These are phyloP conservation scores for Athene noctua DNA, from an alignment of 2,113 vertebrate species.

Conservation along the genomic window DNA sequence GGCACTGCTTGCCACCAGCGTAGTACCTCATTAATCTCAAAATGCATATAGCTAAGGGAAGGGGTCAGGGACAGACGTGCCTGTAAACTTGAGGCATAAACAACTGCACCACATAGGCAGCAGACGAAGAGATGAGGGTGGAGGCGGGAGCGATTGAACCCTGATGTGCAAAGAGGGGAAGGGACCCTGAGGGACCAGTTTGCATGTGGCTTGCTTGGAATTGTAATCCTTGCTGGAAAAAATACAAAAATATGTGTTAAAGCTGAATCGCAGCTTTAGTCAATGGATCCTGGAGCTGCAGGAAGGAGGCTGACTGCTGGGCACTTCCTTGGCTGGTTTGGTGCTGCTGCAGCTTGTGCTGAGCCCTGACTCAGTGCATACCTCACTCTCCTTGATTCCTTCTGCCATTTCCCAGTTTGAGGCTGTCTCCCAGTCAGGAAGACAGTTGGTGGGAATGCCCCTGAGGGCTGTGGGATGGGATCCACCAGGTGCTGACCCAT, in stretches of 20 bases:
- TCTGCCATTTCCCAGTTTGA: background rate
- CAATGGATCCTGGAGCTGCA: background rate
- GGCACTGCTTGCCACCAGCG: background rate
- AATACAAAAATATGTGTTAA: background rate
- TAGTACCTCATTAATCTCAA: background rate
- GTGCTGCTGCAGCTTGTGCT: background rate
- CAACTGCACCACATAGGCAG: background rate
- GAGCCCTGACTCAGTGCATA: background rate
- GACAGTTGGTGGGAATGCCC: background rate
- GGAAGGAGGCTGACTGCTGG: background rate
- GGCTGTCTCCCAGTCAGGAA: background rate
- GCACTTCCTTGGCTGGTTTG: background rate
- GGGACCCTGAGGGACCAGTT: background rate
- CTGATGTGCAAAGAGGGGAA: background rate
- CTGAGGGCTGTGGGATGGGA: background rate
- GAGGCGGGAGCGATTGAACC: background rate
- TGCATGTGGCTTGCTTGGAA: background rate
- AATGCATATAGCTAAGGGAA: background rate
- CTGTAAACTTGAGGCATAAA: background rate
- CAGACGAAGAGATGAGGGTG: background rate
- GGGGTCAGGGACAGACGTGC: fast-evolving
- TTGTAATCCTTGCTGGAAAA: background rate
- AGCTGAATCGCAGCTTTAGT: background rate
- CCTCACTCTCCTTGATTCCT: background rate
- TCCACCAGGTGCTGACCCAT: background rate